Evolutionary conservation across 2,888 invertebrate genomes (phyloP).

Genomic region (Trichopria drosophilae): DNA sequence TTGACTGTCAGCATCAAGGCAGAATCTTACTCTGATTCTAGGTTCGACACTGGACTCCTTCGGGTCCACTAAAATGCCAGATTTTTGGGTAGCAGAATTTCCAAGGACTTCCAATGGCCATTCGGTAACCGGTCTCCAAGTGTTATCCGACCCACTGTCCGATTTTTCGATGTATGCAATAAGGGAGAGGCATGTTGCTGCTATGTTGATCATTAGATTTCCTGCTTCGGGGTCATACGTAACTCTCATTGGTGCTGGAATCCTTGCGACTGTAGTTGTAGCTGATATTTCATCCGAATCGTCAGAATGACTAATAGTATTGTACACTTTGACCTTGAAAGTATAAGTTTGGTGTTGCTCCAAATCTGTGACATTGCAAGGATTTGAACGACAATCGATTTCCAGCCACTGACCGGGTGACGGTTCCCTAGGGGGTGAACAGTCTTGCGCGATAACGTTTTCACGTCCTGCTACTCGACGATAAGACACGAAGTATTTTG

Average conservation of each 20-base stretch:
- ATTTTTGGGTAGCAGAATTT: conserved; percentile 69
- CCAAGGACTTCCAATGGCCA: conserved; percentile 74
- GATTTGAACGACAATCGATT: conserved; percentile 83
- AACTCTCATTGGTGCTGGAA: conserved; percentile 78
- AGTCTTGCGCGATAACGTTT: conserved; percentile 66
- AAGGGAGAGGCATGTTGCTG: conserved; percentile 76
- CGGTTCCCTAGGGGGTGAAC: conserved; percentile 64
- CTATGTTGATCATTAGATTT: conserved; percentile 77
- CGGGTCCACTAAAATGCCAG: conserved; percentile 69
- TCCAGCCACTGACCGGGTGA: conserved; percentile 75
- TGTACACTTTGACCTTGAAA: conserved; percentile 84
- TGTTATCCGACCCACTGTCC: conserved; percentile 62
- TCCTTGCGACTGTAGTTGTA: conserved; percentile 82
- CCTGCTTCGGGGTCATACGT: conserved; percentile 80
- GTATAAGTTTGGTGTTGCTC: conserved; percentile 86
- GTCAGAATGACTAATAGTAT: conserved; percentile 84
- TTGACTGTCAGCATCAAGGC: conserved; percentile 77
- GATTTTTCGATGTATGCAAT: conserved; percentile 76
- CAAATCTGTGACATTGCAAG: conserved; percentile 83
- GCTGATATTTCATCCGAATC: conserved; percentile 82
- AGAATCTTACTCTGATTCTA: conserved; percentile 77
- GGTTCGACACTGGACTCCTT: conserved; percentile 63
- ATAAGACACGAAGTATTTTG: conserved; percentile 85
- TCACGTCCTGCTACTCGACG: conserved; percentile 69
- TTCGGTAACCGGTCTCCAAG: conserved; percentile 75